Evolutionary conservation across 1,140 invertebrate species (phyloP).

Genomic region (Trissolcus basalis): DNA sequence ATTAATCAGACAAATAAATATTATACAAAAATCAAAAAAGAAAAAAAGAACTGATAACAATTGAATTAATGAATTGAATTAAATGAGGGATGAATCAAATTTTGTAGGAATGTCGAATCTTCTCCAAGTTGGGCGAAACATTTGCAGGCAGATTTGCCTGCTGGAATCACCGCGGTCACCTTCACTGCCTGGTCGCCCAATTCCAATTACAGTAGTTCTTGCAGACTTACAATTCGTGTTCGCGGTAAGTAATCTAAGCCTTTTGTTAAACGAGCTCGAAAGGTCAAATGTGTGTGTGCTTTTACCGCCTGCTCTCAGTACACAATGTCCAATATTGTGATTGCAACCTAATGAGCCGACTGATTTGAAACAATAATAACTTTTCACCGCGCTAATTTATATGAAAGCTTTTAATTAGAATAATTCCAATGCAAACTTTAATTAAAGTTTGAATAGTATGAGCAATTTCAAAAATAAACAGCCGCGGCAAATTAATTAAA

Average conservation of each 20-base stretch:
- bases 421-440: too few species aligned
- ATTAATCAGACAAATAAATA: too few species aligned
- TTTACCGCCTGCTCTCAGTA: not conserved
- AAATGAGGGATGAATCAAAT: not conserved
- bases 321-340: not conserved
- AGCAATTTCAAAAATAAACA: too few species aligned
- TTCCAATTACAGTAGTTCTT: conserved; percentile 77
- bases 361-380: not conserved
- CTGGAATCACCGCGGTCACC: conserved; percentile 78
- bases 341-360: conserved; percentile 9
- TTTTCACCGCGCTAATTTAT: too few species aligned
- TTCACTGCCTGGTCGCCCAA: conserved; percentile 80
- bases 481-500: too few species aligned
- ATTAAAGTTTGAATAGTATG: too few species aligned
- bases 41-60: too few species aligned
- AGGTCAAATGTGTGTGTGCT: conserved; percentile 10
- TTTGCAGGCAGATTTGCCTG: conserved; percentile 78
- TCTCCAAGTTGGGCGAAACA: conserved; percentile 81
- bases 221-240: conserved; percentile 80
- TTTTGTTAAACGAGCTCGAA: conserved; percentile 31
- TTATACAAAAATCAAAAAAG: too few species aligned
- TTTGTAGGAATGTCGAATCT: conserved; percentile 78
- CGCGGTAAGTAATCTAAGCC: conserved; percentile 71
- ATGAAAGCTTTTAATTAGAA: too few species aligned
- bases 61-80: too few species aligned